phyloP scores from a whole-genome alignment of 2,113 vertebrate species.

The Mobula hypostoma region DNA sequence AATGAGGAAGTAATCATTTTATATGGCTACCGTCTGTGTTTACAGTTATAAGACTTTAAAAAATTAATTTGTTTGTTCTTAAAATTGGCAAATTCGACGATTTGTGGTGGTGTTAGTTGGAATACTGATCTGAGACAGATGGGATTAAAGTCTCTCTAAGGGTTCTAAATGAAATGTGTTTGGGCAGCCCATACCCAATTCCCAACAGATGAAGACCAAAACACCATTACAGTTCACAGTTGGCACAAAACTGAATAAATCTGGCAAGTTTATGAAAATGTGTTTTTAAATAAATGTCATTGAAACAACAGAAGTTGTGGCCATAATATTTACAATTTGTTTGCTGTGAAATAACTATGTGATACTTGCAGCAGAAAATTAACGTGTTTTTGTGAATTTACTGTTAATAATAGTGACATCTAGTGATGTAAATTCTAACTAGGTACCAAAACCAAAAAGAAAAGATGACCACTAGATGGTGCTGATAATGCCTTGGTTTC shows the following conservation, averaged over 20 bases:
- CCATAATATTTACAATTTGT: conserved; percentile 31
- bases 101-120: conserved; percentile 29
- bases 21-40: neutral
- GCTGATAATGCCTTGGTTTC: neutral
- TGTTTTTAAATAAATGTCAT: conserved; percentile 34
- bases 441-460: neutral
- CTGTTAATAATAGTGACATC: conserved; percentile 32
- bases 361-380: conserved; percentile 30
- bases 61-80: conserved; percentile 21
- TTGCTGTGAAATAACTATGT: conserved; percentile 36
- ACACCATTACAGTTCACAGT: conserved; percentile 37
- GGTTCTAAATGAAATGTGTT: conserved; percentile 36
- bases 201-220: conserved; percentile 36
- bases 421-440: conserved; percentile 34
- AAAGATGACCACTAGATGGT: conserved; percentile 26
- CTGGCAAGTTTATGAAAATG: conserved; percentile 37
- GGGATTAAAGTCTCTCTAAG: conserved; percentile 32
- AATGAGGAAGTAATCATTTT: neutral
- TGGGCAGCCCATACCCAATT: conserved; percentile 36
- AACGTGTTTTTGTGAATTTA: conserved; percentile 34
- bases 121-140: conserved; percentile 34
- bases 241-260: conserved; percentile 38
- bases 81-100: conserved; percentile 21
- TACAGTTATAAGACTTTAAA: neutral
- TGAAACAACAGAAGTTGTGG: conserved; percentile 35